A percentile compares a stretch with the other conserved stretches of the same genome.
Conservation (phyloP, 2,888 invertebrate species). For the Piscicola geometra region DNA sequence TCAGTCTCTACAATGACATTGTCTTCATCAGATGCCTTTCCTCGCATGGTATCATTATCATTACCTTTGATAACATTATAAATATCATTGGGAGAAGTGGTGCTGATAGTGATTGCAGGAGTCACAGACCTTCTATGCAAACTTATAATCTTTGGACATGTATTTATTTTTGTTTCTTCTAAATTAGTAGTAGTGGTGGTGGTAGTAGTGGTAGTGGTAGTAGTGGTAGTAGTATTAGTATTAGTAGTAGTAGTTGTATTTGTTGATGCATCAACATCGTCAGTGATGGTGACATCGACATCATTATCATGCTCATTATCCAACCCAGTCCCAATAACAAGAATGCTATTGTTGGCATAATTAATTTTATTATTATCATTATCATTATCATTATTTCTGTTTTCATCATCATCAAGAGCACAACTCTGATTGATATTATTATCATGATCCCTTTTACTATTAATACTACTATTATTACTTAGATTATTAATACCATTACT, state of each 20-base stretch:
- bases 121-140: neutral
- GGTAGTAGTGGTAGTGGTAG: neutral
- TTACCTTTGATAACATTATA: slow-evolving; percentile 15
- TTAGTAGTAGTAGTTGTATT: slow-evolving; percentile 5
- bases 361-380: slow-evolving; percentile 5
- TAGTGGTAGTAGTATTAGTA: neutral
- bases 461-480: neutral
- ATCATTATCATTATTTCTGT: neutral
- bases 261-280: neutral
- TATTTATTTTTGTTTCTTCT: neutral
- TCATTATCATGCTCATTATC: neutral
- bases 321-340: neutral
- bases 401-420: neutral
- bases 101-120: neutral
- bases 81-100: neutral
- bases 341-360: neutral
- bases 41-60: no score
- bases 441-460: neutral
- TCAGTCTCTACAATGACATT: neutral
- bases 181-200: no score
- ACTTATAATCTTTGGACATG: neutral
- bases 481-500: neutral
- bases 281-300: neutral
- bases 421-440: neutral
- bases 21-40: no score